Conservation (phyloP, 64 coral and sea anemone genomes). For the Catalaphyllia jardinei region DNA sequence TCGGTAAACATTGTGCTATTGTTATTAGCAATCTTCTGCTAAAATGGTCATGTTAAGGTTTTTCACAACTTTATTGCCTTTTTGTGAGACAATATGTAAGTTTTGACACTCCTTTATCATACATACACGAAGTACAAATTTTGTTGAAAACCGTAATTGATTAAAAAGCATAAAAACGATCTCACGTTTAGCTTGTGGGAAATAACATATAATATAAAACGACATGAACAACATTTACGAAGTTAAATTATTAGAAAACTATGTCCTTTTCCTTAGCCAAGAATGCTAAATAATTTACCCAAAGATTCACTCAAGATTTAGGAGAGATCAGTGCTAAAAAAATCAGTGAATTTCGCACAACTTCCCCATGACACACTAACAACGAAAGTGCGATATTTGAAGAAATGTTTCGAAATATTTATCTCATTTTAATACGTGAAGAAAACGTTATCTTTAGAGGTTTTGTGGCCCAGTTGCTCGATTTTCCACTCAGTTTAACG, state of each 20-base stretch:
- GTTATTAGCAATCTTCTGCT: constrained; percentile 12
- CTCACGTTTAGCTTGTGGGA: background rate
- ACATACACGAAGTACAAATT: background rate
- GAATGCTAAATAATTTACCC: constrained; percentile 22
- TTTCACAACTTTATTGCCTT: background rate
- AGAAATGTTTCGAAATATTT: no score
- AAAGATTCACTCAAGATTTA: background rate
- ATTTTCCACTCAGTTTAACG: no score
- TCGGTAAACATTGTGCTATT: constrained; percentile 17
- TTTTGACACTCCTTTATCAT: background rate
- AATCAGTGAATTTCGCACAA: no score
- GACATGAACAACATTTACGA: background rate
- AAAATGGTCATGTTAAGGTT: background rate
- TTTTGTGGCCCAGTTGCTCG: no score
- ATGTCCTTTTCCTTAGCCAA: background rate
- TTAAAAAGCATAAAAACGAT: no score
- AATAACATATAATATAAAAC: background rate
- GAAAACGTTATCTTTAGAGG: background rate
- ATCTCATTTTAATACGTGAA: background rate
- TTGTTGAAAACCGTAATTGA: no score
- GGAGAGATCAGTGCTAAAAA: no score
- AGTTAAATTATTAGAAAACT: background rate
- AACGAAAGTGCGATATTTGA: no score
- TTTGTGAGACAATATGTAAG: background rate
- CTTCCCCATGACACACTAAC: no score